Evolutionary conservation across 2,113 vertebrate genomes (phyloP).

Genomic region (Eudyptes chrysolophus): DNA sequence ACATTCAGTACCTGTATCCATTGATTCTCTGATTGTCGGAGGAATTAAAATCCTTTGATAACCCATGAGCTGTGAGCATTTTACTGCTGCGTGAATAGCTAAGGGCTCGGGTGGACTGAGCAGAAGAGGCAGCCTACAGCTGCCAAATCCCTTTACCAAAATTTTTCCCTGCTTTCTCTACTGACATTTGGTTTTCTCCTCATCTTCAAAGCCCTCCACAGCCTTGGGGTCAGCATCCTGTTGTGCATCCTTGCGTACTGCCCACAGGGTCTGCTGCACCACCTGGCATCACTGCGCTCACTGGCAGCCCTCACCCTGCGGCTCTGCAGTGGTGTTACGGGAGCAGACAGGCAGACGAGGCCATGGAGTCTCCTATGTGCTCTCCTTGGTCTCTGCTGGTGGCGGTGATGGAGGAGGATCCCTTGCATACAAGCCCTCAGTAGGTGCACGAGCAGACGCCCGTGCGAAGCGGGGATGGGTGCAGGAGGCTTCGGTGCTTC

Average conservation of each 20-base stretch:
- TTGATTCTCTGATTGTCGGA: background rate
- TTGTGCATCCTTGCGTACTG: rapidly evolving
- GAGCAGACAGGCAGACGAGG: background rate
- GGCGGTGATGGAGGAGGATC: background rate
- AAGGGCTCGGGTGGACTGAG: background rate
- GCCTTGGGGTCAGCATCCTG: background rate
- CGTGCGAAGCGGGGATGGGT: rapidly evolving
- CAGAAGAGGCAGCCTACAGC: background rate
- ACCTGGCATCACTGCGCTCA: rapidly evolving
- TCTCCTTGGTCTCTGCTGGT: background rate
- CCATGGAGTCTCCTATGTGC: background rate
- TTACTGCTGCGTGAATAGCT: background rate
- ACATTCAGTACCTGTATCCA: background rate
- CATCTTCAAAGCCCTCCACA: background rate
- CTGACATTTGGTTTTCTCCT: background rate
- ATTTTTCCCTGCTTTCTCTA: background rate
- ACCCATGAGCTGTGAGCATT: background rate
- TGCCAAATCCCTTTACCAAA: background rate
- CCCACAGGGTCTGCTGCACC: background rate
- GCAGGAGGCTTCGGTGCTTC: background rate
- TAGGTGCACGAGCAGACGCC: background rate
- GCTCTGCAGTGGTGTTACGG: rapidly evolving
- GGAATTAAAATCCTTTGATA: background rate
- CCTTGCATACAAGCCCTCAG: background rate
- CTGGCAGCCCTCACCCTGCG: rapidly evolving